Conservation (phyloP, 2,113 vertebrate species). For the Datnioides undecimradiatus region DNA sequence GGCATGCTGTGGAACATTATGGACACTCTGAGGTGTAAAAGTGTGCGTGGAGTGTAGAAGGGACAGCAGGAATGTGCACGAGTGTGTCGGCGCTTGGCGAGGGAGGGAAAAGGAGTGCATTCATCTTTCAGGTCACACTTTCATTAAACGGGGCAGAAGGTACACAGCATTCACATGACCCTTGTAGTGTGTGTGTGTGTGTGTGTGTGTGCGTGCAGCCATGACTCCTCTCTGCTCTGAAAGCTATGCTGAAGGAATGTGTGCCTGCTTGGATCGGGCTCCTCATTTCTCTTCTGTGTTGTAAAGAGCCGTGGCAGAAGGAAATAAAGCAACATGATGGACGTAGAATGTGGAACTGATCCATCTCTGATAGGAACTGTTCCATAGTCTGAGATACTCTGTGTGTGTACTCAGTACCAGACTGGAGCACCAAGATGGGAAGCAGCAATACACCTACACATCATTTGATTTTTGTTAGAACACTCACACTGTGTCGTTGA, state of each 20-base stretch:
- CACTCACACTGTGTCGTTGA: too few species aligned
- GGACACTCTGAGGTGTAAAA: constrained; percentile 3
- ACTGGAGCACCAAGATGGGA: too few species aligned
- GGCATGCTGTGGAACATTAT: background rate
- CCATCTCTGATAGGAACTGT: background rate
- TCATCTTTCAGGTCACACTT: constrained; percentile 16
- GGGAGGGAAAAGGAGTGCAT: background rate
- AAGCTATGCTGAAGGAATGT: constrained; percentile 33
- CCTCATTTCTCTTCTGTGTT: background rate
- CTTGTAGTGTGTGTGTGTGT: too few species aligned
- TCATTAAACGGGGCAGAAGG: constrained; percentile 6
- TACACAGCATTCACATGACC: constrained; percentile 14
- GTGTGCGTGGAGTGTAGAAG: background rate
- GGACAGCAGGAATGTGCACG: constrained; percentile 11
- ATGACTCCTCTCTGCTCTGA: constrained; percentile 23
- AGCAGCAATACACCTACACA: too few species aligned
- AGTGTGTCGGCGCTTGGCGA: background rate
- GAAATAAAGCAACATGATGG: constrained; percentile 1
- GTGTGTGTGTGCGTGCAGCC: constrained; percentile 27
- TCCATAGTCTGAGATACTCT: too few species aligned
- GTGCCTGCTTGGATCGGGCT: background rate
- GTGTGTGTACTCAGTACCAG: background rate
- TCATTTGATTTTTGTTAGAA: too few species aligned
- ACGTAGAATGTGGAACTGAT: constrained; percentile 2
- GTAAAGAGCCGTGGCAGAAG: background rate